A percentile compares a stretch with the other conserved stretches of the same genome.
These are phyloP conservation scores for Eidolon dupreanum DNA, from an alignment of 2,797 vertebrate species.

Conservation along the genomic window DNA sequence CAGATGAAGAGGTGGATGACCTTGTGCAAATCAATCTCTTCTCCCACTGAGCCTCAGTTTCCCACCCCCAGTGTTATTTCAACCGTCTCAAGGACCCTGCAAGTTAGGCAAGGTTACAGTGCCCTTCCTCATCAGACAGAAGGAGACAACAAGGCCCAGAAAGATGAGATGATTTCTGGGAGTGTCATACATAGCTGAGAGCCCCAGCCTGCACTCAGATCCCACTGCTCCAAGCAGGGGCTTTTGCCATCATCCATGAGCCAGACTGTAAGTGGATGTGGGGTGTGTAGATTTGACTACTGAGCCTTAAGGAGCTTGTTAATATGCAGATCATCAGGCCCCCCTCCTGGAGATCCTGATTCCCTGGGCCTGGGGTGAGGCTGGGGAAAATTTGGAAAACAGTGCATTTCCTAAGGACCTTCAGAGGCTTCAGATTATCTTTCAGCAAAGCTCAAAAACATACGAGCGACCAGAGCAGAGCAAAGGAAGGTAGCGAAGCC, in stretches of 20 bases:
- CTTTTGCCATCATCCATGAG: background rate
- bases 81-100: background rate
- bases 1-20: background rate
- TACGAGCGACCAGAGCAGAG: background rate
- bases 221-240: background rate
- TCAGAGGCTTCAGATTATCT: background rate
- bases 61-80: background rate
- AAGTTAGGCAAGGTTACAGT: background rate
- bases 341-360: background rate
- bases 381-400: background rate
- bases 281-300: background rate
- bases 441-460: slow-evolving; percentile 8
- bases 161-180: background rate
- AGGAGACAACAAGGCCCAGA: background rate
- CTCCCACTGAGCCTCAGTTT: background rate
- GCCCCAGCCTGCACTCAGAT: background rate
- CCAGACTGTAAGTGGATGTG: background rate
- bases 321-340: background rate
- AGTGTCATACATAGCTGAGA: background rate
- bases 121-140: background rate
- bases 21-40: background rate
- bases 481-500: background rate
- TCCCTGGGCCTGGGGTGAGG: background rate
- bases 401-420: background rate
- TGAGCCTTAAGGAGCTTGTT: background rate